A percentile compares a stretch with the other conserved stretches of the same genome.
These are phyloP conservation scores for Macrophya annulata DNA, from an alignment of 2,888 invertebrate species.

Conservation along the genomic window DNA sequence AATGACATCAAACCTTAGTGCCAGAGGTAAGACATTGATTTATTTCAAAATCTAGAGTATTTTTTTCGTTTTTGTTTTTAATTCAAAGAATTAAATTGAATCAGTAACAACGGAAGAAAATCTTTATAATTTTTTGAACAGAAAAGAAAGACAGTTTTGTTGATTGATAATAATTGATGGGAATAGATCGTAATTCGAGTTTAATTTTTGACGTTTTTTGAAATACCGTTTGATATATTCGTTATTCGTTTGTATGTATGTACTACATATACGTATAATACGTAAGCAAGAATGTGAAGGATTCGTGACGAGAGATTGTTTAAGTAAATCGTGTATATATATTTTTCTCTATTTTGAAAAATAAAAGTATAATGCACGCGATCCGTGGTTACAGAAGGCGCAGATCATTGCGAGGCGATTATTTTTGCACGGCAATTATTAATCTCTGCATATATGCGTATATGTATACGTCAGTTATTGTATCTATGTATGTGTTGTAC, in stretches of 20 bases:
- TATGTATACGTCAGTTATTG: background rate
- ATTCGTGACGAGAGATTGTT: slow-evolving; percentile 36
- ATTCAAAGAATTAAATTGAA: background rate
- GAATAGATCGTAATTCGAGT: background rate
- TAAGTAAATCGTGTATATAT: slow-evolving; percentile 24
- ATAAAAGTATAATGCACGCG: slow-evolving; percentile 36
- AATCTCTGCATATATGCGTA: slow-evolving; percentile 42
- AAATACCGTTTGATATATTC: background rate
- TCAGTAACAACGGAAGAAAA: too few species aligned
- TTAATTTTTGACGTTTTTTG: background rate
- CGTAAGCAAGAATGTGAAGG: slow-evolving; percentile 6
- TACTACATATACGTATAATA: background rate
- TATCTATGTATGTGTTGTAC: background rate
- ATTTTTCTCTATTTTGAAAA: background rate
- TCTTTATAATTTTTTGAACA: too few species aligned
- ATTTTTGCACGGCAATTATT: slow-evolving; percentile 56
- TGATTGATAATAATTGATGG: background rate
- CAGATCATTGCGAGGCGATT: slow-evolving; percentile 53
- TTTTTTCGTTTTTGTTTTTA: too few species aligned
- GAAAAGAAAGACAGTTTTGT: background rate
- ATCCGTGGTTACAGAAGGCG: slow-evolving; percentile 24
- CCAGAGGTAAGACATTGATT: slow-evolving; percentile 68
- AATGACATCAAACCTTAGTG: slow-evolving; percentile 69
- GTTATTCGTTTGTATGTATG: background rate
- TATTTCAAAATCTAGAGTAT: background rate